phyloP scores from a whole-genome alignment of 2,113 vertebrate genomes.

The Guaruba guarouba region DNA sequence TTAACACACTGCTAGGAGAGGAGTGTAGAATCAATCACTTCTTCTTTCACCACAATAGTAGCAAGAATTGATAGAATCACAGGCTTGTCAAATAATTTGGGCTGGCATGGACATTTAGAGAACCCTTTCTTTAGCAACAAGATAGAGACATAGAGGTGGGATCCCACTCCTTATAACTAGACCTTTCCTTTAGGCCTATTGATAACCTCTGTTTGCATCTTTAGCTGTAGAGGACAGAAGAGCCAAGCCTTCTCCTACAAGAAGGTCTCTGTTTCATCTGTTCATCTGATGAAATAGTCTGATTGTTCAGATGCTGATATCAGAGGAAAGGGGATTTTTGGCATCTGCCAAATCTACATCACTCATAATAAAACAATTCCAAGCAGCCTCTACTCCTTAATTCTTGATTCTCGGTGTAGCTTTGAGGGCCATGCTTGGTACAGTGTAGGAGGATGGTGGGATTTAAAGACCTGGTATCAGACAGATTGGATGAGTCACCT shows the following conservation, averaged over 20 bases:
- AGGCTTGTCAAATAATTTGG: neutral
- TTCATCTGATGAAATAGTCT: neutral
- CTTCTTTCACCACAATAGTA: neutral
- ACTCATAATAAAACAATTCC: neutral
- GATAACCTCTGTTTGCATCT: neutral
- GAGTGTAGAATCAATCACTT: no score
- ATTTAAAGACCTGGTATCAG: neutral
- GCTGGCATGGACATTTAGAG: neutral
- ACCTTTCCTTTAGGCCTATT: neutral
- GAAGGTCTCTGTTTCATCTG: neutral
- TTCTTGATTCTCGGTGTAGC: neutral
- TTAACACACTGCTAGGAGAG: neutral
- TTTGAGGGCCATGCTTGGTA: neutral
- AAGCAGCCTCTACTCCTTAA: neutral
- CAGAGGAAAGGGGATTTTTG: neutral
- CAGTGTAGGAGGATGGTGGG: neutral
- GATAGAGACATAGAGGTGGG: neutral
- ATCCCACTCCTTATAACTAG: neutral
- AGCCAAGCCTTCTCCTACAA: neutral
- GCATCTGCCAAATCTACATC: rapidly evolving
- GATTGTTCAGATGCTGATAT: neutral
- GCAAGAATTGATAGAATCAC: neutral
- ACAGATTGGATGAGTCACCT: neutral
- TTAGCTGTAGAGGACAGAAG: neutral
- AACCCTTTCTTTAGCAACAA: neutral